Conservation (phyloP, 2,113 vertebrate genomes). For the Pleuronectes platessa region DNA sequence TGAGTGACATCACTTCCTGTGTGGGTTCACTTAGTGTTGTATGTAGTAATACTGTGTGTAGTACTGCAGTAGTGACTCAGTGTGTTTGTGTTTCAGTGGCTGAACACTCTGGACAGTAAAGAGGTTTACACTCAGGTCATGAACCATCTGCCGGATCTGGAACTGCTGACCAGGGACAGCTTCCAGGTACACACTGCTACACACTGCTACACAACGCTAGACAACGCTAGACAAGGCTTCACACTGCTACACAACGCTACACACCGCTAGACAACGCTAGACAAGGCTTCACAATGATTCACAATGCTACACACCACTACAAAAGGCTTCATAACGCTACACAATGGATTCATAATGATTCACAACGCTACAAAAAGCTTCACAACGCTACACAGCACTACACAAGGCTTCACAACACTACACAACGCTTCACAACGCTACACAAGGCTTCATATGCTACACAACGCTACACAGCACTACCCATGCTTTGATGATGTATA, state of each 20-base stretch:
- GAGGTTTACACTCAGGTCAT: conserved; percentile 94
- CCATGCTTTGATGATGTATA: neutral
- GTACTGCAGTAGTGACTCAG: neutral
- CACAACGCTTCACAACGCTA: no score
- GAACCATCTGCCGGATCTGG: conserved; percentile 89
- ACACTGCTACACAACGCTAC: no score
- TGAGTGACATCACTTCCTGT: conserved; percentile 65
- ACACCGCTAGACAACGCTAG: neutral
- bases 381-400: no score
- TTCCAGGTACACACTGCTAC: conserved; percentile 83
- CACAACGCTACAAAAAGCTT: no score
- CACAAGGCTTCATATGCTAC: neutral
- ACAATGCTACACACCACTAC: no score
- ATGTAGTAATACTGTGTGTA: neutral
- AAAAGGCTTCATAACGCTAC: neutral
- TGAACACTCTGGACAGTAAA: conserved; percentile 91
- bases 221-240: no score
- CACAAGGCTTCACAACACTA: no score
- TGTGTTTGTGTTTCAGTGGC: conserved; percentile 83
- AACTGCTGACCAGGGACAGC: conserved; percentile 83
- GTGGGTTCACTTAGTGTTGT: neutral
- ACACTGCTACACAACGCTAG: neutral
- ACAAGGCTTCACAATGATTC: neutral
- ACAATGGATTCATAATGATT: neutral
- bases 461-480: neutral